Base-by-base conservation (phyloP, 2,888 invertebrate genomes). In the Sisyra nigra region DNA sequence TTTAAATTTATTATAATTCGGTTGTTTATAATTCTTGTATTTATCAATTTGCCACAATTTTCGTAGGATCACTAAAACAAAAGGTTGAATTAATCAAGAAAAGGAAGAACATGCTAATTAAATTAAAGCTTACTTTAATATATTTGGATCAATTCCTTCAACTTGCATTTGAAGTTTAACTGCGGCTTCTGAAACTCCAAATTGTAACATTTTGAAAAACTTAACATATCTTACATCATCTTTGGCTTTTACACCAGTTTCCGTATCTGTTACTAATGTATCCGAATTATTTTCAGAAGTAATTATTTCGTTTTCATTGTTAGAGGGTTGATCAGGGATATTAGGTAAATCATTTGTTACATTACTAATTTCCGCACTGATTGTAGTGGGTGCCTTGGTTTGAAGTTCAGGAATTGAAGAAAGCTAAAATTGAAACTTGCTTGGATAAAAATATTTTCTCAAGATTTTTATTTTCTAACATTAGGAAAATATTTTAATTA, bases 161-260 rank as follows among this genome's bases (percentile, higher is more conserved):
- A 73, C 62, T 40, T 69, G 59, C 75, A 89, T 81, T 69, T 91
- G 89, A 51, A 80, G 59, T 58, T 82, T 86, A 0, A 92, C 80
- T 32, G 86, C 92, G 49, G 68, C 71, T 40, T 74, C 59, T n/a
- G 85, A 87, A 1, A 91, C 91, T 32, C 93, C 92, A 53, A 92
- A 72, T 52, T 84, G 81, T 1, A 89, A 56, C 91, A 93, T 89
- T 69, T 87, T 91, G 46, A 91, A 79, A 65, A 79, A 92, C 60
- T 74, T 80, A 17, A 72, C 68, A 61, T 80, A 89, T 50, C 74
- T 69, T 3, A 76, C 73, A 59, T 82, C 79, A 41, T 72, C 67
- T 46, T 60, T 61, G 29, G 61, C 63, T 43, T 59, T 61, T n/a
- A 60, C 51, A 2, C 60, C 60, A n/a, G 39, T 45, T 24, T 36